phyloP scores from a whole-genome alignment of 1,140 invertebrate genomes.

The Dufourea novaeangliae region DNA sequence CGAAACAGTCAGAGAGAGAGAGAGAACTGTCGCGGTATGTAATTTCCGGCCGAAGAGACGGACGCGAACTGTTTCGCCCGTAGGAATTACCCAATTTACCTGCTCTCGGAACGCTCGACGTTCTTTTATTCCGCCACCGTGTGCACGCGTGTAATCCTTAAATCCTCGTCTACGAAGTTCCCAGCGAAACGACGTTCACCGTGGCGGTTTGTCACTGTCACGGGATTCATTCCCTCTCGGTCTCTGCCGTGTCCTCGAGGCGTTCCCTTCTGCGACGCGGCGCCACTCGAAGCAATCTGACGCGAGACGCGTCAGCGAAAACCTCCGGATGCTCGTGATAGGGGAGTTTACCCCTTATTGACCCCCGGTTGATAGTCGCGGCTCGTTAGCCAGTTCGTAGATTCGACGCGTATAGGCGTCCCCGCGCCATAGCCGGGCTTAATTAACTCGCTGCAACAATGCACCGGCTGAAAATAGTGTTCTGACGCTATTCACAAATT shows the following conservation, averaged over 20 bases:
- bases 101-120: background rate
- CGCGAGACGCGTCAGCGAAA: too few species aligned
- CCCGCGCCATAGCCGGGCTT: background rate
- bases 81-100: constrained; percentile 16
- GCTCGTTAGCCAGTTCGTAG: constrained; percentile 24
- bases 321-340: background rate
- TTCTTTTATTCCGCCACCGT: background rate
- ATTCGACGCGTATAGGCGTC: constrained; percentile 10
- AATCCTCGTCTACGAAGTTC: background rate
- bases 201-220: background rate
- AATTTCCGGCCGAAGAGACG: constrained; percentile 17
- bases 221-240: background rate
- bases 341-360: constrained; percentile 9
- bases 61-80: background rate
- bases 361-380: constrained; percentile 15
- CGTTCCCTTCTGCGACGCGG: too few species aligned
- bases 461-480: background rate
- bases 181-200: background rate
- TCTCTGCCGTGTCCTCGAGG: too few species aligned
- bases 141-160: background rate
- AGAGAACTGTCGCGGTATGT: constrained; percentile 1
- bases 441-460: constrained; percentile 18
- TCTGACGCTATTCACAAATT: background rate
- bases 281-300: too few species aligned
- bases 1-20: too few species aligned